These are phyloP conservation scores for Drosophila pseudotakahashii DNA, from an alignment of 2,888 invertebrate species.

Conservation along the genomic window DNA sequence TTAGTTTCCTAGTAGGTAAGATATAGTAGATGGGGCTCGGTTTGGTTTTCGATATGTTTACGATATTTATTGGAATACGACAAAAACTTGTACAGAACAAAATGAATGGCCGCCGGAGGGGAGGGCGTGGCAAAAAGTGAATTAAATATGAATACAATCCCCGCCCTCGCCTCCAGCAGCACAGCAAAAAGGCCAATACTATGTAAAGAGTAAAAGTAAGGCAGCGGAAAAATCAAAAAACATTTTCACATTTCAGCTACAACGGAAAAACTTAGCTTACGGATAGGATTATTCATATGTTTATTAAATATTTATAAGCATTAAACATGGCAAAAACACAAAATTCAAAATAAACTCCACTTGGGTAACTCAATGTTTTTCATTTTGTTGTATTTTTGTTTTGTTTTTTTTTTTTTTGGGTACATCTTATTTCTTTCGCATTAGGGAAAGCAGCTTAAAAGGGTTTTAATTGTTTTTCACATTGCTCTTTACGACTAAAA, in stretches of 20 bases:
- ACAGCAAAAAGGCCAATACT: constrained; percentile 38
- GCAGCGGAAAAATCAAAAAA: constrained; percentile 48
- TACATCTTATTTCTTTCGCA: constrained; percentile 38
- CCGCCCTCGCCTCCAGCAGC: constrained; percentile 24
- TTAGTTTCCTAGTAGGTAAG: constrained; percentile 58
- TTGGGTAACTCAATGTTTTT: constrained; percentile 22
- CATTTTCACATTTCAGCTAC: constrained; percentile 74
- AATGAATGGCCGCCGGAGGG: constrained; percentile 22
- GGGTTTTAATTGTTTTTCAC: constrained; percentile 43
- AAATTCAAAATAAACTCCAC: constrained; percentile 46
- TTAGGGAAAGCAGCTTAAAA: constrained; percentile 47
- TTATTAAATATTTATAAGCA: constrained; percentile 45
- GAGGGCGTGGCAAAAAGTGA: constrained; percentile 10
- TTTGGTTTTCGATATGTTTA: constrained; percentile 55
- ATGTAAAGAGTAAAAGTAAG: constrained; percentile 37
- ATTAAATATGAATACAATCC: constrained; percentile 15
- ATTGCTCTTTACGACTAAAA: constrained; percentile 40
- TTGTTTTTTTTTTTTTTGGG: constrained; percentile 4
- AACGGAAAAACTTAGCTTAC: constrained; percentile 65
- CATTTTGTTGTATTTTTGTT: constrained; percentile 13
- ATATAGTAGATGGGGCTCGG: constrained; percentile 48
- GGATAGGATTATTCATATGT: constrained; percentile 53
- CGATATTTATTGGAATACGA: constrained; percentile 58
- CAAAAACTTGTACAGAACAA: constrained; percentile 55
- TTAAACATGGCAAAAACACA: constrained; percentile 67